Percentiles rank a stretch among this genome's conserved stretches.
phyloP scores from a whole-genome alignment of 2,797 vertebrate genomes.

The Gymnocypris eckloni region DNA sequence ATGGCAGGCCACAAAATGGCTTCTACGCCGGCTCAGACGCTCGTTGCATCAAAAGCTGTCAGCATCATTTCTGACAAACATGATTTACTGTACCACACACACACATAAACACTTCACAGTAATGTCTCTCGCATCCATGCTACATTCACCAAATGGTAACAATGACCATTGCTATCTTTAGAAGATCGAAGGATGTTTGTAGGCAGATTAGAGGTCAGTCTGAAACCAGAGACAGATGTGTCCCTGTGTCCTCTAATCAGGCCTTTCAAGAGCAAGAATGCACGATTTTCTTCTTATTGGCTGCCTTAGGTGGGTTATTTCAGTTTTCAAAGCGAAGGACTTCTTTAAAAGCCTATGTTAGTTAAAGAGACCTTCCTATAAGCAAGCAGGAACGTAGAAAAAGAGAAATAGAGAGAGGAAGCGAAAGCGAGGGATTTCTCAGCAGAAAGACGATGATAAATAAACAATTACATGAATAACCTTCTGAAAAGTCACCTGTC shows the following conservation, averaged over 20 bases:
- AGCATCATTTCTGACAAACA: constrained; percentile 61
- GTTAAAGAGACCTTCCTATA: constrained; percentile 43
- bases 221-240: constrained; percentile 34
- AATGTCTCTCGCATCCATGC: constrained; percentile 6
- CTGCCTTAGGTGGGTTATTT: constrained; percentile 31
- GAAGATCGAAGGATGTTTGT: constrained; percentile 16
- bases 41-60: constrained; percentile 59
- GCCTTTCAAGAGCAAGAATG: constrained; percentile 17
- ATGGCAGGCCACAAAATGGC: constrained; percentile 56
- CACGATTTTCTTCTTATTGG: constrained; percentile 28
- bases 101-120: constrained; percentile 20
- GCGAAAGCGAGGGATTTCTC: constrained; percentile 16
- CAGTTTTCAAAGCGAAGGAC: constrained; percentile 35
- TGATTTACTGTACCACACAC: constrained; percentile 50
- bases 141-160: constrained; percentile 33
- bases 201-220: constrained; percentile 25
- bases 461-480: constrained; percentile 81
- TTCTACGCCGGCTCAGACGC: constrained; percentile 59
- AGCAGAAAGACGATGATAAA: constrained; percentile 48
- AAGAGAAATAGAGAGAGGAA: constrained; percentile 59
- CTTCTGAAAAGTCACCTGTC: constrained; percentile 88
- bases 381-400: constrained; percentile 23
- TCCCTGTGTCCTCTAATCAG: constrained; percentile 39
- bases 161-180: constrained; percentile 5
- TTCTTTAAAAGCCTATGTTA: constrained; percentile 52